Evolutionary conservation across 2,113 vertebrate species (phyloP), one percentile per base, ranked within the genome.

Genomic region (Clarias magur): DNA sequence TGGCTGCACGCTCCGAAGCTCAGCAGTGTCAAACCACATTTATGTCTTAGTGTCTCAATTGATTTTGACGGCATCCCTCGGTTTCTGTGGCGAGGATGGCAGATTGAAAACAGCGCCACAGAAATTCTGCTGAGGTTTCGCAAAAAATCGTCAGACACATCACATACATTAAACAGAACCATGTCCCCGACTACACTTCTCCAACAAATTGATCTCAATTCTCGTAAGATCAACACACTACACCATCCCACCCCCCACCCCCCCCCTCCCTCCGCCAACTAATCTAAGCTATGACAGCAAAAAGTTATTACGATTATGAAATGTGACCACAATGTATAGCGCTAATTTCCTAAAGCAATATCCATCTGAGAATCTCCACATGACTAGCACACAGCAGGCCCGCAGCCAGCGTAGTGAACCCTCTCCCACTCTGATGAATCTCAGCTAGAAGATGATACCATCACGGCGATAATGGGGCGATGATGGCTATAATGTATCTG

Each of bases 401-500:
- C 59, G n/a, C 42, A 65, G 80, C 80, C 59, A 10, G 70, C n/a
- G 48, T 30, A 19, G 38, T 73, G 34, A 53, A 13, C 16, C n/a
- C 86, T 73, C 57, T 57, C 78, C 67, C 79, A 80, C 79, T 72
- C 75, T 78, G 83, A 87, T 82, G 87, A 86, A 86, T 87, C 73
- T 57, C 83, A 87, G 87, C 85, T 82, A 54, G 85, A 59, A 84
- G 79, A 88, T 84, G 85, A 86, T 76, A 88, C 87, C 78, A 84
- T 82, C 67, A 84, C 82, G 75, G 78, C 76, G 87, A 86, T 88
- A 89, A 89, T 89, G 90, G 85, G 73, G 80, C 86, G 16, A 88
- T 89, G 76, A 87, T 91, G 90, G 78, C 81, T 79, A 86, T 90
- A 88, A 89, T 90, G 90, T 88, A 86, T 89, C 76, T 86, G 84